These are phyloP conservation scores for Drosophila willistoni DNA, from an alignment of 1,140 invertebrate species.

Conservation along the genomic window DNA sequence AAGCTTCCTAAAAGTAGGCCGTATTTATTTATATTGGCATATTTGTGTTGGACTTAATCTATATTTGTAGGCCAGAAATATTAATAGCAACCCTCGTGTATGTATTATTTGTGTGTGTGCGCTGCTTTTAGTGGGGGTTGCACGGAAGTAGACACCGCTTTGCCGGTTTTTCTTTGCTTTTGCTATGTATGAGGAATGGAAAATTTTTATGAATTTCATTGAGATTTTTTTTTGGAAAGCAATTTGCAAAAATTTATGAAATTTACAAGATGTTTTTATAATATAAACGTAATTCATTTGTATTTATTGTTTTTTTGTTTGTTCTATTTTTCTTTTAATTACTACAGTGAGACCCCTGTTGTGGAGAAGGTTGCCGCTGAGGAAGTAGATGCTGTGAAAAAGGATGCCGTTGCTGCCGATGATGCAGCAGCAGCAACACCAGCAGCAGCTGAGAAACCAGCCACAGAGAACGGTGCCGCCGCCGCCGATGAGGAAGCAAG, in stretches of 20 bases:
- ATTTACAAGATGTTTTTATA: not conserved
- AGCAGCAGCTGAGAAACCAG: slow-evolving; percentile 51
- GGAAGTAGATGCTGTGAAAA: slow-evolving; percentile 79
- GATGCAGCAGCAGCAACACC: slow-evolving; percentile 53
- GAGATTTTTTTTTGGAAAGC: slow-evolving; percentile 10
- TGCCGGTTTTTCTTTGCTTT: slow-evolving; percentile 23
- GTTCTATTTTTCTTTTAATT: slow-evolving; percentile 1
- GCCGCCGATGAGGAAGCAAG: slow-evolving; percentile 62
- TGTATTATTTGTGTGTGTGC: slow-evolving; percentile 12
- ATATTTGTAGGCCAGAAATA: not conserved
- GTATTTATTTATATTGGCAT: too few species aligned
- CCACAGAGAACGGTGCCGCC: slow-evolving; percentile 68
- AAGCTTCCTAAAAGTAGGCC: not conserved
- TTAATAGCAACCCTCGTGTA: not conserved
- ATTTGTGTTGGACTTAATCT: too few species aligned
- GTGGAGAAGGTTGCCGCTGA: slow-evolving; percentile 80
- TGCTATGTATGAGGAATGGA: slow-evolving; percentile 10
- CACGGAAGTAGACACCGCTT: slow-evolving; percentile 16
- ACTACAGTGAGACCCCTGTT: slow-evolving; percentile 74
- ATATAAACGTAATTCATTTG: not conserved
- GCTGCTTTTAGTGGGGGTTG: slow-evolving; percentile 8
- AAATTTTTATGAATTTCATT: slow-evolving; percentile 24
- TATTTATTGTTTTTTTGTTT: slow-evolving; percentile 1
- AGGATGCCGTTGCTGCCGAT: slow-evolving; percentile 59
- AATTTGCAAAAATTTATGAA: not conserved